Percentiles rank a stretch among this genome's conserved stretches.
Evolutionary conservation across 2,797 vertebrate genomes (phyloP).

Genomic region (Hafferia zeledoni): DNA sequence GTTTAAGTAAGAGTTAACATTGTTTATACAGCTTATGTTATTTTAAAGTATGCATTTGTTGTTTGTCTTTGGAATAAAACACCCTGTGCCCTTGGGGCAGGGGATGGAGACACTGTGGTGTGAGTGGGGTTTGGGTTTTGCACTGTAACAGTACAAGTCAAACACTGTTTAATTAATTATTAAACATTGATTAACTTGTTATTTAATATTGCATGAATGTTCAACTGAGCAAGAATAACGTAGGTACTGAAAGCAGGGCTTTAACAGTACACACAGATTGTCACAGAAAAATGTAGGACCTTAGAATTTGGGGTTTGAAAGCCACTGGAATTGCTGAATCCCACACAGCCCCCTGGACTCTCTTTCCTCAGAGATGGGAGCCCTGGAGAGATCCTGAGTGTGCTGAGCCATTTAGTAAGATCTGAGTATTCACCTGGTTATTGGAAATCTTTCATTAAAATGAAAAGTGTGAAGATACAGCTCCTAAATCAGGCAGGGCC

Average conservation of each 20-base stretch:
- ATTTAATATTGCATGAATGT: background rate
- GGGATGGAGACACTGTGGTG: background rate
- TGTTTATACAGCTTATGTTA: background rate
- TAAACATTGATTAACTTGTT: background rate
- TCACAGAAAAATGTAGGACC: background rate
- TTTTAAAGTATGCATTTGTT: background rate
- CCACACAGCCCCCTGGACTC: background rate
- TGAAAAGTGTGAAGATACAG: background rate
- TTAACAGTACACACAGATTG: background rate
- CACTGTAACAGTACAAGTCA: background rate
- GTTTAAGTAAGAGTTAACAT: background rate
- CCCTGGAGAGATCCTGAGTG: background rate
- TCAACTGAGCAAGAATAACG: background rate
- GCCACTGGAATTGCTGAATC: background rate
- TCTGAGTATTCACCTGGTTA: background rate
- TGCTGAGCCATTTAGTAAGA: background rate
- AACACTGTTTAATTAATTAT: background rate
- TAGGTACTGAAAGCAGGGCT: background rate
- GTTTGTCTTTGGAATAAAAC: background rate
- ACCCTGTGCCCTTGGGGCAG: background rate
- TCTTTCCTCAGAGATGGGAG: background rate
- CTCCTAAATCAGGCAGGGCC: background rate
- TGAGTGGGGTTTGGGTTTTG: background rate
- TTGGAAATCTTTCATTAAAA: background rate
- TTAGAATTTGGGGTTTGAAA: background rate